Conservation (phyloP, 2,113 vertebrate genomes). For the Lophius piscatorius region DNA sequence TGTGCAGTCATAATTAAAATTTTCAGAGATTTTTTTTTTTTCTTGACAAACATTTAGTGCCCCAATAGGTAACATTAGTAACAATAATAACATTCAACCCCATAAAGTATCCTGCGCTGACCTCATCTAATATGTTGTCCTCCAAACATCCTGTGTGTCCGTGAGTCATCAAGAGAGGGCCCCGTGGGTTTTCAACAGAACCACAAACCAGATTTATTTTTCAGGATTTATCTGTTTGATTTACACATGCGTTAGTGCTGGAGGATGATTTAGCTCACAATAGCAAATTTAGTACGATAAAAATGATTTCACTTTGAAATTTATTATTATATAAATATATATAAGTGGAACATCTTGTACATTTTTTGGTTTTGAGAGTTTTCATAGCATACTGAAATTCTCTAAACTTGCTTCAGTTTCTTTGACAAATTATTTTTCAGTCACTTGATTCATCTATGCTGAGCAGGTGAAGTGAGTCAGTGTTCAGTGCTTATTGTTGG, state of each 20-base stretch:
- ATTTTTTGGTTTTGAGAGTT: neutral
- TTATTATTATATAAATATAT: neutral
- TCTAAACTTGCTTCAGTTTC: neutral
- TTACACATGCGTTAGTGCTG: neutral
- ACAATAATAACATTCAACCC: neutral
- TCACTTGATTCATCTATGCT: neutral
- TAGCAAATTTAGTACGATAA: neutral
- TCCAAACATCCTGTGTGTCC: neutral
- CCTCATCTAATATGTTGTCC: conserved; percentile 6
- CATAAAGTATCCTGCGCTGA: neutral
- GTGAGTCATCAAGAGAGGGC: neutral
- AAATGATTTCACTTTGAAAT: neutral
- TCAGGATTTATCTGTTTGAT: neutral
- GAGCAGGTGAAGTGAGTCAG: neutral
- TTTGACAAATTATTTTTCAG: conserved; percentile 1
- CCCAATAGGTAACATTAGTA: conserved; percentile 10
- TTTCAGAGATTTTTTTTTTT: neutral
- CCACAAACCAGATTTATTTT: too few species aligned
- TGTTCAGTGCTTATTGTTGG: neutral
- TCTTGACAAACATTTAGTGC: neutral
- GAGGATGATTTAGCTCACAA: neutral
- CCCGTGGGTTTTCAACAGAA: neutral
- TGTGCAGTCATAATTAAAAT: conserved; percentile 10
- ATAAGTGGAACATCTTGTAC: neutral
- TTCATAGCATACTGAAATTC: too few species aligned